A percentile compares a stretch with the other conserved stretches of the same genome.
phyloP scores from a whole-genome alignment of 1,140 invertebrate genomes.

The Leptinotarsa texana region DNA sequence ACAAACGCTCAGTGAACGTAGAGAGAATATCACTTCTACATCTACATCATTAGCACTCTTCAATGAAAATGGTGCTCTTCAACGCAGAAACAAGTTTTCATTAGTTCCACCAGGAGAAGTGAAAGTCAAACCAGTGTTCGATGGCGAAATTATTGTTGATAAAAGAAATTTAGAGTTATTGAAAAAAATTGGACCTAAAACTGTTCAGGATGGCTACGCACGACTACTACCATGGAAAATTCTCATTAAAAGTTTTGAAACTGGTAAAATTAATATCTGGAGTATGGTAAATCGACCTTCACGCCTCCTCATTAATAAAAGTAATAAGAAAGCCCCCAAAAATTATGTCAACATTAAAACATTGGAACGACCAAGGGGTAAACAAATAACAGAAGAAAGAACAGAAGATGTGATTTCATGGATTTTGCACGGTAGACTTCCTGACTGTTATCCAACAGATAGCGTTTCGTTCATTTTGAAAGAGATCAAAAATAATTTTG shows the following conservation, averaged over 20 bases:
- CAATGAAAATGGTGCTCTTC: neutral
- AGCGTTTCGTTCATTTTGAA: conserved; percentile 39
- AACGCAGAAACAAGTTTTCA: conserved; percentile 8
- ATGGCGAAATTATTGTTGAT: conserved; percentile 42
- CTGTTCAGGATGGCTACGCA: conserved; percentile 30
- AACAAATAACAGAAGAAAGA: conserved; percentile 17
- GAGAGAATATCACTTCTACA: conserved; percentile 12
- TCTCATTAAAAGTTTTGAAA: conserved; percentile 36
- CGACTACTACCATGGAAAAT: conserved; percentile 43
- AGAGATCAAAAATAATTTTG: conserved; percentile 40
- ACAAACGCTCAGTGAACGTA: conserved; percentile 31
- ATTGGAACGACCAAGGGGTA: neutral
- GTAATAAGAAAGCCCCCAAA: conserved; percentile 27
- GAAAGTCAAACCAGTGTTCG: conserved; percentile 35
- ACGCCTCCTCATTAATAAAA: conserved; percentile 35
- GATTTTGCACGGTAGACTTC: conserved; percentile 37
- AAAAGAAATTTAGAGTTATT: conserved; percentile 37
- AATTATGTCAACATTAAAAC: conserved; percentile 32
- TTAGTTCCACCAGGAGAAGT: neutral
- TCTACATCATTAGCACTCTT: conserved; percentile 1
- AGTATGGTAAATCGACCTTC: conserved; percentile 31
- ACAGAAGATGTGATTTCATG: conserved; percentile 28
- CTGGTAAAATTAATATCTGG: conserved; percentile 41
- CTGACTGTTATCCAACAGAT: conserved; percentile 28
- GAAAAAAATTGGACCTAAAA: conserved; percentile 32